These are phyloP conservation scores for Caenorhabditis latens DNA, from an alignment of 1,140 invertebrate genomes.

Conservation along the genomic window DNA sequence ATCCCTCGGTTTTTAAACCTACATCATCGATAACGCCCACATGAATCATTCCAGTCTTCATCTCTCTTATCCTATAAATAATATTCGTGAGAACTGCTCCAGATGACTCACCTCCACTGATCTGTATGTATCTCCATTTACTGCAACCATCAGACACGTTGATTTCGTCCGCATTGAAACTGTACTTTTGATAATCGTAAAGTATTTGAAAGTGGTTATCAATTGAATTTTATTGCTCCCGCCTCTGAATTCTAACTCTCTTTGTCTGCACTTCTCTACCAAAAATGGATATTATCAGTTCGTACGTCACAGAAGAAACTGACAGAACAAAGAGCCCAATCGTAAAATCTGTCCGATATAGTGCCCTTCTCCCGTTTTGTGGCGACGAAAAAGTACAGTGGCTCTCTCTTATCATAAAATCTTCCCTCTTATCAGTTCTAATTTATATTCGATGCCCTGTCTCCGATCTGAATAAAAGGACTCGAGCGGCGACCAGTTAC, in stretches of 20 bases:
- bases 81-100: too few relatives aligned
- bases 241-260: background rate
- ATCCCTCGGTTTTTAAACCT: too few relatives aligned
- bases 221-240: too few relatives aligned
- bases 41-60: too few relatives aligned
- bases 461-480: background rate
- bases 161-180: too few relatives aligned
- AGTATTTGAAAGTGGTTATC: too few relatives aligned
- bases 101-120: too few relatives aligned
- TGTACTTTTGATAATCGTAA: too few relatives aligned
- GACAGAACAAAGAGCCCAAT: slow-evolving; percentile 13
- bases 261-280: background rate
- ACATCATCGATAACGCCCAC: too few relatives aligned
- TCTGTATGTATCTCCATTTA: too few relatives aligned
- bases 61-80: too few relatives aligned
- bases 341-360: slow-evolving; percentile 3
- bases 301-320: background rate
- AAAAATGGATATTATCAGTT: background rate
- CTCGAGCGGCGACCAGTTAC: background rate
- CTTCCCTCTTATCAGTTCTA: background rate
- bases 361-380: background rate
- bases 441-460: background rate
- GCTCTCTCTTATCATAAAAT: background rate
- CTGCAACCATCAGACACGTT: too few relatives aligned
- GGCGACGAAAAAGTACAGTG: slow-evolving; percentile 37